Conservation (phyloP, 2,888 invertebrate species). For the Drosophila aldrichi region DNA sequence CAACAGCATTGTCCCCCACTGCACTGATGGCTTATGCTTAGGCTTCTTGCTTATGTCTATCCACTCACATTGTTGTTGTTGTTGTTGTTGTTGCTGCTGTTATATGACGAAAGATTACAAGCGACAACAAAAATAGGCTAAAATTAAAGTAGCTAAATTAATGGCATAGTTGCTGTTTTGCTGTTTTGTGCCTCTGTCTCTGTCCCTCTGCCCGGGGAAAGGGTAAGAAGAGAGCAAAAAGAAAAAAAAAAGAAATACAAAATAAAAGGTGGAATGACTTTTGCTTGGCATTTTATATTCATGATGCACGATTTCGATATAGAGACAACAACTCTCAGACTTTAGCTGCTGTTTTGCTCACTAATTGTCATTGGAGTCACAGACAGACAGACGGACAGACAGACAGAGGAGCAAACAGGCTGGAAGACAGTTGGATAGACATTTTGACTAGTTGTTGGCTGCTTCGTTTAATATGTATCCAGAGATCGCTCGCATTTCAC, state of each 20-base stretch:
- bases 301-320: conserved; percentile 58
- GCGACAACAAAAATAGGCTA: conserved; percentile 69
- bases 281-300: conserved; percentile 37
- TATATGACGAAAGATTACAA: conserved; percentile 71
- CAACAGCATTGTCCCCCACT: conserved; percentile 9
- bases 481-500: conserved; percentile 48
- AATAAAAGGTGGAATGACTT: conserved; percentile 61
- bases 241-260: conserved; percentile 5
- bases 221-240: not conserved
- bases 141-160: conserved; percentile 73
- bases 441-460: conserved; percentile 40
- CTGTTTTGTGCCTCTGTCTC: not conserved
- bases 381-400: not conserved
- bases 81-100: conserved; percentile 40
- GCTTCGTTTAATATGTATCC: conserved; percentile 62
- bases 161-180: conserved; percentile 57
- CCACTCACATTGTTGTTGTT: conserved; percentile 18
- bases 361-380: conserved; percentile 54
- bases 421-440: conserved; percentile 14
- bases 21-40: conserved; percentile 15
- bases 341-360: conserved; percentile 35
- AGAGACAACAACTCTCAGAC: conserved; percentile 30
- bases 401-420: not conserved
- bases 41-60: conserved; percentile 23
- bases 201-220: conserved; percentile 1